These are phyloP conservation scores for Euphonia xanthogaster DNA, from an alignment of 2,797 vertebrate genomes.

Conservation along the genomic window DNA sequence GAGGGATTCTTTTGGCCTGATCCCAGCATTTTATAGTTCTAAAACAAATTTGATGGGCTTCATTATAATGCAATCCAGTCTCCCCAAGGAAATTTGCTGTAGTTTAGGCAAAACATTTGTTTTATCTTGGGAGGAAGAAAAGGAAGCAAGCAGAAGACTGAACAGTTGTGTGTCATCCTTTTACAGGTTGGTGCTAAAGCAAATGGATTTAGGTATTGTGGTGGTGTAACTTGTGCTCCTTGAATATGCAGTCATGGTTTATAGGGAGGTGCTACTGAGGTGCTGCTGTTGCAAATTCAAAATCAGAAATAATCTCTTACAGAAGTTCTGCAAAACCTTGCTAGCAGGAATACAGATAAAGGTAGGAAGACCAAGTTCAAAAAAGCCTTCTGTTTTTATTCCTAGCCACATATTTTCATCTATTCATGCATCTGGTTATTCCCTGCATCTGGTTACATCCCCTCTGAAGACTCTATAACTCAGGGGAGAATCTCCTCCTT, in stretches of 20 bases:
- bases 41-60: constrained; percentile 63
- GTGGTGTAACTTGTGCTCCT: background rate
- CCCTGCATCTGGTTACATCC: background rate
- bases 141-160: constrained; percentile 32
- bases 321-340: background rate
- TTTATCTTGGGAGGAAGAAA: constrained; percentile 57
- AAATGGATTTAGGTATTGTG: background rate
- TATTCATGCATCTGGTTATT: background rate
- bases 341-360: background rate
- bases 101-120: constrained; percentile 19
- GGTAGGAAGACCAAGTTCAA: background rate
- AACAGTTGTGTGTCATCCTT: constrained; percentile 47
- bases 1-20: constrained; percentile 38
- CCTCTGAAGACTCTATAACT: background rate
- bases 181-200: constrained; percentile 53
- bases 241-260: background rate
- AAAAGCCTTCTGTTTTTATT: background rate
- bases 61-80: constrained; percentile 47
- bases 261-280: background rate
- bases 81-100: constrained; percentile 25
- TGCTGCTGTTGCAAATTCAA: background rate
- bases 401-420: background rate
- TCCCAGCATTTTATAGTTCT: constrained; percentile 63
- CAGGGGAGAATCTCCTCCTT: background rate
- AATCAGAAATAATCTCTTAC: background rate